Conservation (phyloP, 2,888 invertebrate genomes). For the Agrochola litura region DNA sequence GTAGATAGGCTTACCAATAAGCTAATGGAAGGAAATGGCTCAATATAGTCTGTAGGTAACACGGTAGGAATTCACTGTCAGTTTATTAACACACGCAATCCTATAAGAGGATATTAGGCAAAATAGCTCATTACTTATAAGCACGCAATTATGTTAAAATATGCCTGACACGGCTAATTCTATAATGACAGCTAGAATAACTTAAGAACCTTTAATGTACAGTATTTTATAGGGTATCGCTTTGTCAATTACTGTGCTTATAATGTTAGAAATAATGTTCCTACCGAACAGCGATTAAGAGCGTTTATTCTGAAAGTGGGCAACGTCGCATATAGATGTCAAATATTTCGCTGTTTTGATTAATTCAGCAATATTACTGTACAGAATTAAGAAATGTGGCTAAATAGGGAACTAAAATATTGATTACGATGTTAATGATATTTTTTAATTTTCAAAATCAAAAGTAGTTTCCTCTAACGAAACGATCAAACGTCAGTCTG, state of each 20-base stretch:
- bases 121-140: conserved; percentile 47
- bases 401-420: too few species aligned
- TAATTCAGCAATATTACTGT: too few species aligned
- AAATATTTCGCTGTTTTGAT: too few species aligned
- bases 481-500: too few species aligned
- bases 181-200: conserved; percentile 36
- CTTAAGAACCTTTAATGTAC: conserved; percentile 17
- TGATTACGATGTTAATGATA: too few species aligned
- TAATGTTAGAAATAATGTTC: conserved; percentile 9
- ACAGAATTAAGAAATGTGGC: too few species aligned
- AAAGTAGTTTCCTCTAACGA: too few species aligned
- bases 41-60: conserved; percentile 26
- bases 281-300: not conserved
- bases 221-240: conserved; percentile 19
- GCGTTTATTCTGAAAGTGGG: too few species aligned
- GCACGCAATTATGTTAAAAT: conserved; percentile 43
- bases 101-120: conserved; percentile 50
- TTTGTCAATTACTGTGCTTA: conserved; percentile 13
- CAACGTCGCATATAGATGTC: too few species aligned
- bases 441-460: too few species aligned
- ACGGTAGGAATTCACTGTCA: conserved; percentile 32
- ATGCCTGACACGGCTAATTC: conserved; percentile 46
- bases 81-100: conserved; percentile 25
- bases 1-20: conserved; percentile 14
- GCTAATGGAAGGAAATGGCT: conserved; percentile 47